Evolutionary conservation across 2,888 invertebrate species (phyloP).

Genomic region (Trachelus stipa): DNA sequence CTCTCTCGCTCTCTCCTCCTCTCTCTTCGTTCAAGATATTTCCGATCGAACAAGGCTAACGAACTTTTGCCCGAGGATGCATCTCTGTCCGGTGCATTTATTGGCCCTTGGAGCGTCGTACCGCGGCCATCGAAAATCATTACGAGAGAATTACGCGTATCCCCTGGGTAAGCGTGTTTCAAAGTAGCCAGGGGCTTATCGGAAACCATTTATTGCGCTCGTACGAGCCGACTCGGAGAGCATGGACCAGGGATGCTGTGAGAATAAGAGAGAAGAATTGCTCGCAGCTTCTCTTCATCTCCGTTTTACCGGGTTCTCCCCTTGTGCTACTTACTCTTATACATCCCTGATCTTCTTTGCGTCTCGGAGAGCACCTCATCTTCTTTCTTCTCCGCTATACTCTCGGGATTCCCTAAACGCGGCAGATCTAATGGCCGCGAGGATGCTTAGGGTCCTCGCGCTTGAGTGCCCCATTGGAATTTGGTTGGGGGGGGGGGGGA

Average conservation of each 20-base stretch:
- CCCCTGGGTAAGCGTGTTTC: neutral
- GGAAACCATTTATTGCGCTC: neutral
- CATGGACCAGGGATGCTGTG: neutral
- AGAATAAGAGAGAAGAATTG: neutral
- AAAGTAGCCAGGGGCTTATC: neutral
- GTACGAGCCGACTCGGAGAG: neutral
- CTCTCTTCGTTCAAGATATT: neutral
- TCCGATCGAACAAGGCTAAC: neutral
- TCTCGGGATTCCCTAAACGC: conserved; percentile 5
- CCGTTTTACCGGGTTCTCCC: neutral
- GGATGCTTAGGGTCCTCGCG: conserved; percentile 23
- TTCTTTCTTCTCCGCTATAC: neutral
- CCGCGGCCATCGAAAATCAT: neutral
- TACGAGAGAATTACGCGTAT: neutral
- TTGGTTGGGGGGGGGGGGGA: conserved; percentile 26
- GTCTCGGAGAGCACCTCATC: neutral
- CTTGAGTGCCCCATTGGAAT: conserved; percentile 38
- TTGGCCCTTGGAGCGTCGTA: neutral
- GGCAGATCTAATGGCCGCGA: conserved; percentile 5
- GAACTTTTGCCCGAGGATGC: neutral
- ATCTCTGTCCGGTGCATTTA: neutral
- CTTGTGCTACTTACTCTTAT: neutral
- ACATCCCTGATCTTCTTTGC: neutral
- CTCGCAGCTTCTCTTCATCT: neutral
- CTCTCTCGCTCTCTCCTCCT: too few species aligned